A percentile compares a stretch with the other conserved stretches of the same genome.
phyloP scores from a whole-genome alignment of 2,797 vertebrate genomes.

The Margarornis squamiger region DNA sequence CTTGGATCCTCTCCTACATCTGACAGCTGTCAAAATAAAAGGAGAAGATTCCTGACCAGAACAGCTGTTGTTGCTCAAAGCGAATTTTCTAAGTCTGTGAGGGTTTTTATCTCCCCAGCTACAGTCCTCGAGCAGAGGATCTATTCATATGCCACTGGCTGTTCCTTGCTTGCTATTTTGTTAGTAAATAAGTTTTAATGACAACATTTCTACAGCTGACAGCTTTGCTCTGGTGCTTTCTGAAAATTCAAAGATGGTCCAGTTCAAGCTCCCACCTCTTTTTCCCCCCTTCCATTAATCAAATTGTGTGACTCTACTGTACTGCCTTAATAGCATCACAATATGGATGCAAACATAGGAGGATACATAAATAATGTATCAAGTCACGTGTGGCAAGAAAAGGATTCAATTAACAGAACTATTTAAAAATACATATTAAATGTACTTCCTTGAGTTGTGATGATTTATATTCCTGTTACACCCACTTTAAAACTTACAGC shows the following conservation, averaged over 20 bases:
- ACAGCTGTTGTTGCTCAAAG: background rate
- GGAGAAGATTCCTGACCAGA: background rate
- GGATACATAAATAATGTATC: background rate
- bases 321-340: background rate
- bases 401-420: background rate
- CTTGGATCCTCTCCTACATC: background rate
- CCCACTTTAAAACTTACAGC: background rate
- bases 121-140: background rate
- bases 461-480: background rate
- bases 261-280: background rate
- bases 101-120: background rate
- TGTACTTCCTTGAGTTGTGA: background rate
- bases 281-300: background rate
- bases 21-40: slow-evolving; percentile 23
- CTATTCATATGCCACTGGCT: background rate
- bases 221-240: background rate
- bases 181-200: background rate
- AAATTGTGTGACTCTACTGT: background rate
- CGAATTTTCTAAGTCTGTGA: background rate
- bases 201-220: background rate
- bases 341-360: background rate
- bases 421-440: background rate
- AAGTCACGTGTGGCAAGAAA: background rate
- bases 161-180: background rate
- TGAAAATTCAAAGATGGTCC: background rate